Percentiles rank a stretch among this genome's conserved stretches.
Conservation (phyloP, 1,140 invertebrate species). For the Neuroterus valhalla region DNA sequence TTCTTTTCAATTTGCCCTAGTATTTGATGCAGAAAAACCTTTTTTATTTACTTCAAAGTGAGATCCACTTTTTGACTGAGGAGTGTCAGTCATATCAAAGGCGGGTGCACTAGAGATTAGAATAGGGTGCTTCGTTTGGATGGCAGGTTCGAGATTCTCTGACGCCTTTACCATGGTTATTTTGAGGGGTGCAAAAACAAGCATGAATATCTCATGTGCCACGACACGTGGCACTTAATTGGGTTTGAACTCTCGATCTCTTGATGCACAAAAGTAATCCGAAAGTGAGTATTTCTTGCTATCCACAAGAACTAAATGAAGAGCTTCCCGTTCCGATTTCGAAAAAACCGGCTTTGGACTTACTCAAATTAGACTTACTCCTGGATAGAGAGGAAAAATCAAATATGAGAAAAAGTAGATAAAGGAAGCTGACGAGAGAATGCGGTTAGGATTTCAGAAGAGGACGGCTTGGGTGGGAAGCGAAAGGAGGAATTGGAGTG, state of each 20-base stretch:
- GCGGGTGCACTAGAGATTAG: constrained; percentile 63
- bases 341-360: neutral
- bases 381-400: too few relatives aligned
- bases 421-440: too few relatives aligned
- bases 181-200: constrained; percentile 58
- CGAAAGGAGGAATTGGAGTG: too few relatives aligned
- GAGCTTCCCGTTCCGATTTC: neutral
- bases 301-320: constrained; percentile 22
- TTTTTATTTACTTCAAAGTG: neutral
- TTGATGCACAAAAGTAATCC: constrained; percentile 48
- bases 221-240: constrained; percentile 62
- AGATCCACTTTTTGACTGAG: constrained; percentile 47
- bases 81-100: constrained; percentile 56
- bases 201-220: constrained; percentile 57
- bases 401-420: too few relatives aligned
- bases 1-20: too few relatives aligned
- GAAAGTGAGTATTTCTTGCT: neutral
- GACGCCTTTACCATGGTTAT: constrained; percentile 40
- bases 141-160: constrained; percentile 45
- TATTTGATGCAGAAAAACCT: neutral
- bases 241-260: constrained; percentile 52
- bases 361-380: neutral
- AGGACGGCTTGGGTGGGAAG: too few relatives aligned
- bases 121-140: constrained; percentile 51
- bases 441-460: too few relatives aligned